phyloP scores from a whole-genome alignment of 2,888 invertebrate genomes.

The Lathronympha strigana region DNA sequence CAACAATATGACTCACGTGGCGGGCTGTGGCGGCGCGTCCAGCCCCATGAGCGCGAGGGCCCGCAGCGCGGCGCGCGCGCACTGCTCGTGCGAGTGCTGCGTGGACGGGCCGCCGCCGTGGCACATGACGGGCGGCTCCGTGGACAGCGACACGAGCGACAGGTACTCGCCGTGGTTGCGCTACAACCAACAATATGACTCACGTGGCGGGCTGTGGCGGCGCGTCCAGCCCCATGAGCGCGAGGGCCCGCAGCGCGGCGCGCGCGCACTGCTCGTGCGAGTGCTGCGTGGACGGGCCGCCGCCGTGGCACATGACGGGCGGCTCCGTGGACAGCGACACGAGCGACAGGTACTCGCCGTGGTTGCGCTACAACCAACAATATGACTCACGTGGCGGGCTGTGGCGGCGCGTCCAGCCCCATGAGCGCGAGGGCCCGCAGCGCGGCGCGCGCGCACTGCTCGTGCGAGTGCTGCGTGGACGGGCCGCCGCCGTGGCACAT shows the following conservation, averaged over 20 bases:
- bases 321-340: too few relatives aligned
- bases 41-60: conserved; percentile 90
- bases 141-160: conserved; percentile 91
- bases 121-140: conserved; percentile 78
- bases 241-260: conserved; percentile 89
- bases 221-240: conserved; percentile 88
- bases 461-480: conserved; percentile 86
- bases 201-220: conserved; percentile 85
- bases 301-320: too few relatives aligned
- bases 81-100: conserved; percentile 90
- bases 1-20: not conserved
- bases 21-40: conserved; percentile 68
- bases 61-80: conserved; percentile 90
- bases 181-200: too few relatives aligned
- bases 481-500: conserved; percentile 15
- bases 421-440: conserved; percentile 89
- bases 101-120: conserved; percentile 8
- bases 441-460: conserved; percentile 92
- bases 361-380: too few relatives aligned
- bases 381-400: not conserved
- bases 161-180: too few relatives aligned
- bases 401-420: conserved; percentile 84
- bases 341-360: too few relatives aligned
- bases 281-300: conserved; percentile 56
- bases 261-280: conserved; percentile 90